Conservation (phyloP, 1,140 invertebrate genomes). For the Drosophila willistoni region DNA sequence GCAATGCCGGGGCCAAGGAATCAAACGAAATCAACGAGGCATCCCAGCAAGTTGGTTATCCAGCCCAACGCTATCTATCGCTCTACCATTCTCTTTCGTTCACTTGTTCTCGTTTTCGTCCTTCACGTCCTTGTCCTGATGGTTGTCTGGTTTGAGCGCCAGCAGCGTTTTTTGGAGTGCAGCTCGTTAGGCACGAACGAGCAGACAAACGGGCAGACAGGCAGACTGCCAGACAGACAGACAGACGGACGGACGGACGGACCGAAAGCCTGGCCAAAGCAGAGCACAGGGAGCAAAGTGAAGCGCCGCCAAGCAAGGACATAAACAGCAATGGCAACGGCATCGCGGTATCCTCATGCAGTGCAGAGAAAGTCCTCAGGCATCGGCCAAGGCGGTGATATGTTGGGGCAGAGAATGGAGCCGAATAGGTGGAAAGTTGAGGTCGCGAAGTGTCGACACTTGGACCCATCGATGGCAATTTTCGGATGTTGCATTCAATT, state of each 20-base stretch:
- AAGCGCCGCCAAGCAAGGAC: constrained; percentile 48
- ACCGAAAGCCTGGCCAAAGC: constrained; percentile 7
- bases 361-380: not conserved
- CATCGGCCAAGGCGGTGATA: too few species aligned
- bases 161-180: constrained; percentile 63
- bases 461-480: constrained; percentile 68
- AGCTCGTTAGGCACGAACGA: constrained; percentile 80
- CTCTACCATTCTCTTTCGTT: constrained; percentile 5
- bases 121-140: not conserved
- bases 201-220: constrained; percentile 60
- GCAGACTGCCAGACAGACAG: constrained; percentile 31
- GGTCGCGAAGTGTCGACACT: constrained; percentile 3
- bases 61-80: constrained; percentile 47
- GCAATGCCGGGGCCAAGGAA: constrained; percentile 42
- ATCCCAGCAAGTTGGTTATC: constrained; percentile 74
- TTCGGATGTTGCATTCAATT: constrained; percentile 55
- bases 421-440: constrained; percentile 12
- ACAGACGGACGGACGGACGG: constrained; percentile 37
- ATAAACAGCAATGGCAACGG: constrained; percentile 61
- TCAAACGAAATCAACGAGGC: constrained; percentile 75
- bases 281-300: constrained; percentile 12
- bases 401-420: not conserved
- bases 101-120: constrained; percentile 19
- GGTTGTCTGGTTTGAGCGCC: constrained; percentile 34
- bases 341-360: constrained; percentile 24